Percentiles rank a stretch among this genome's conserved stretches.
phyloP scores from a whole-genome alignment of 2,888 invertebrate genomes.

The Pantelozetes paolii region DNA sequence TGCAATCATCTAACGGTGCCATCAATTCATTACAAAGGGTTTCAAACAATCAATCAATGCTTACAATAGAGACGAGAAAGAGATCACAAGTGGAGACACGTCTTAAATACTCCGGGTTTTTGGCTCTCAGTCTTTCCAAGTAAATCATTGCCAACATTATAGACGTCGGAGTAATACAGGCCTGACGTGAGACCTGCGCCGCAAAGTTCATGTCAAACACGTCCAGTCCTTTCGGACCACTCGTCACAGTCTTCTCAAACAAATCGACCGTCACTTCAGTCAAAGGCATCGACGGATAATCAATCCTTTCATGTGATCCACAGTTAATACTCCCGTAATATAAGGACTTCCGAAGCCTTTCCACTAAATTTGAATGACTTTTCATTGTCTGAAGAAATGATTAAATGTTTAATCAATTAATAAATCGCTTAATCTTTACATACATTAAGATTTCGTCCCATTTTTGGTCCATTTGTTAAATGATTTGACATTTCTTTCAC shows the following conservation, averaged over 20 bases:
- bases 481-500: neutral
- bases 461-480: neutral
- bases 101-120: constrained; percentile 76
- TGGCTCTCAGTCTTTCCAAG: constrained; percentile 74
- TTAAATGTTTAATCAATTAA: neutral
- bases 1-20: constrained; percentile 73
- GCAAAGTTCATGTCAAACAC: constrained; percentile 52
- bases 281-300: constrained; percentile 49
- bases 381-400: constrained; percentile 33
- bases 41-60: neutral
- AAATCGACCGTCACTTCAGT: constrained; percentile 76
- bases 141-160: constrained; percentile 88
- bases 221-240: constrained; percentile 50
- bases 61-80: constrained; percentile 87
- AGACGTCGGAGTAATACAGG: constrained; percentile 85
- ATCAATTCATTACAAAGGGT: neutral
- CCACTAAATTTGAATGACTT: constrained; percentile 53
- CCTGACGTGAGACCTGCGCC: constrained; percentile 57
- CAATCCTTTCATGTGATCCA: constrained; percentile 31
- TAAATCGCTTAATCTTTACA: neutral
- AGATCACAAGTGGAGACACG: constrained; percentile 81
- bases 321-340: constrained; percentile 65
- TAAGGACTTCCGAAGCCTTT: constrained; percentile 77
- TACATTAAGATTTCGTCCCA: constrained; percentile 11
- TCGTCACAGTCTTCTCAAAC: constrained; percentile 59